These are phyloP conservation scores for Arctia plantaginis DNA, from an alignment of 2,888 invertebrate genomes.

Conservation along the genomic window DNA sequence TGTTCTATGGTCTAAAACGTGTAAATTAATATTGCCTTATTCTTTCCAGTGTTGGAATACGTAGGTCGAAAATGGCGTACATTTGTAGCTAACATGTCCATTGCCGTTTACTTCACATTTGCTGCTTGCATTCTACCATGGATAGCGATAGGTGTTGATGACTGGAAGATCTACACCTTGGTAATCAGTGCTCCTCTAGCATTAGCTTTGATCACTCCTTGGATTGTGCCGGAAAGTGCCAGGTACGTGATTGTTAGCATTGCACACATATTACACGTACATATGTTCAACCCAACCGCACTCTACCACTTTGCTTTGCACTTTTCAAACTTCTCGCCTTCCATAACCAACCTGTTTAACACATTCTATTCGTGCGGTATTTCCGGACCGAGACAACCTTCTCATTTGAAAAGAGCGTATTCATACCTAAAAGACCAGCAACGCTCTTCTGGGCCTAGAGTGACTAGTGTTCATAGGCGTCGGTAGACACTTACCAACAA, in stretches of 20 bases:
- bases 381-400: too few species aligned
- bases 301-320: too few species aligned
- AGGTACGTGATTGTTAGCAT: slow-evolving; percentile 80
- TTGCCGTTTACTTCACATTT: slow-evolving; percentile 94
- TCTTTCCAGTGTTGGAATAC: slow-evolving; percentile 91
- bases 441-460: too few species aligned
- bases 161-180: slow-evolving; percentile 92
- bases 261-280: too few species aligned
- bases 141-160: slow-evolving; percentile 91
- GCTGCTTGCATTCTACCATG: slow-evolving; percentile 94
- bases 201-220: slow-evolving; percentile 90
- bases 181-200: slow-evolving; percentile 91
- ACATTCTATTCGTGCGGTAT: too few species aligned
- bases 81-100: slow-evolving; percentile 96
- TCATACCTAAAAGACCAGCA: too few species aligned
- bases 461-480: background rate
- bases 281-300: too few species aligned
- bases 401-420: too few species aligned
- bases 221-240: slow-evolving; percentile 94
- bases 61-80: slow-evolving; percentile 96
- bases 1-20: background rate
- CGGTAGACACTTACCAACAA: too few species aligned
- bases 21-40: background rate
- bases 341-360: too few species aligned
- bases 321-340: too few species aligned